Evolutionary conservation across 2,888 invertebrate genomes (phyloP).

Genomic region (Rhagophthalmus giganteus): DNA sequence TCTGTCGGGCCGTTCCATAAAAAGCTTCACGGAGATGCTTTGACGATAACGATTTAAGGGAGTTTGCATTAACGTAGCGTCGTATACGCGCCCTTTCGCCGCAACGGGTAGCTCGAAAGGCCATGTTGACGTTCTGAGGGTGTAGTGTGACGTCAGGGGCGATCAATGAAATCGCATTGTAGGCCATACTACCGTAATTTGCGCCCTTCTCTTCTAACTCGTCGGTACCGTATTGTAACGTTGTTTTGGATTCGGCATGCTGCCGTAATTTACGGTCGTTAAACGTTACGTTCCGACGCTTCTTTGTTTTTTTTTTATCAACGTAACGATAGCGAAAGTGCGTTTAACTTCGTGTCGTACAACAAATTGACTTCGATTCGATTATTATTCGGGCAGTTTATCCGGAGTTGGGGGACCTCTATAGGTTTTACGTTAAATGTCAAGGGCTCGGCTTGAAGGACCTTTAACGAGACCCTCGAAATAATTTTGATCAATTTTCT

Average conservation of each 20-base stretch:
- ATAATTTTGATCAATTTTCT: neutral
- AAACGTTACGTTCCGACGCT: constrained; percentile 9
- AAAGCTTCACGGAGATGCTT: constrained; percentile 6
- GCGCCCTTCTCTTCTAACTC: constrained; percentile 1
- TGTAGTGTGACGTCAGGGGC: constrained; percentile 27
- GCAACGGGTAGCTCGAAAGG: constrained; percentile 19
- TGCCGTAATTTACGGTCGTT: constrained; percentile 11
- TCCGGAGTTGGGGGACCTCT: constrained; percentile 2
- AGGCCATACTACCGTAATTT: constrained; percentile 10
- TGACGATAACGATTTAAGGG: constrained; percentile 11
- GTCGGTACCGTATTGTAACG: neutral
- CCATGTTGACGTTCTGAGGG: constrained; percentile 23
- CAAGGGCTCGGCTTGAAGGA: constrained; percentile 1
- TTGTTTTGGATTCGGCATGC: constrained; percentile 3
- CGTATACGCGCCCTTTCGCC: constrained; percentile 11
- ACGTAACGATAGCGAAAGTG: too few species aligned
- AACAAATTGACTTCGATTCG: too few species aligned
- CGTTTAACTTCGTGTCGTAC: too few species aligned
- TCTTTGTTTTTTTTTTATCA: constrained; percentile 8
- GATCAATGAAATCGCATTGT: constrained; percentile 30
- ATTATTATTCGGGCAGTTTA: constrained; percentile 5
- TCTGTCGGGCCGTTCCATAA: neutral
- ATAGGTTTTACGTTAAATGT: constrained; percentile 4
- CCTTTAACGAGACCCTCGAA: neutral
- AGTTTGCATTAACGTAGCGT: constrained; percentile 11